A percentile compares a stretch with the other conserved stretches of the same genome.
These are phyloP conservation scores for Orchesellides sinensis DNA, from an alignment of 2,888 invertebrate genomes.

Conservation along the genomic window DNA sequence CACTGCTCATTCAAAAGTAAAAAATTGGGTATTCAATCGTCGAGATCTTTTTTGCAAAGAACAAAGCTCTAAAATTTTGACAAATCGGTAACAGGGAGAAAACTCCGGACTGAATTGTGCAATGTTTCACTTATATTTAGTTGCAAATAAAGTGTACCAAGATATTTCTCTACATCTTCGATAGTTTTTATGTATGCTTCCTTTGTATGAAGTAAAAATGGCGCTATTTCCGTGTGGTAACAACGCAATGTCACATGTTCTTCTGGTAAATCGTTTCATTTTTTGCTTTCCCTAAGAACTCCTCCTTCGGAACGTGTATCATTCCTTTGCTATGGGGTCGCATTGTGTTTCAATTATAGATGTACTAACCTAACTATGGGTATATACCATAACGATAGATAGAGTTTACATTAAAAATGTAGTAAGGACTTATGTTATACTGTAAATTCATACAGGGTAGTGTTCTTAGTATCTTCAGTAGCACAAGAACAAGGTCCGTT, in stretches of 20 bases:
- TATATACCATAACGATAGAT: background rate
- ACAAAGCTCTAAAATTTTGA: background rate
- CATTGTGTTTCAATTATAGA: background rate
- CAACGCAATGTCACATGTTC: background rate
- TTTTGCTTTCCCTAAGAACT: background rate
- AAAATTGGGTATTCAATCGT: background rate
- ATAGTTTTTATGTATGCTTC: background rate
- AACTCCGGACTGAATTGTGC: no score
- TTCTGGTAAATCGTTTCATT: background rate
- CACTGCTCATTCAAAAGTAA: background rate
- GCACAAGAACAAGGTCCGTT: background rate
- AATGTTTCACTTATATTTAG: no score
- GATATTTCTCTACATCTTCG: background rate
- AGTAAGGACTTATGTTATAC: background rate
- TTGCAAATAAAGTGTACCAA: constrained; percentile 13
- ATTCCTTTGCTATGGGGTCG: no score
- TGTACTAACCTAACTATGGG: background rate
- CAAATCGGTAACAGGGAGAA: background rate
- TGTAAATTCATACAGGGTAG: background rate
- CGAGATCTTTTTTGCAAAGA: background rate
- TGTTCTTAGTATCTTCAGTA: background rate
- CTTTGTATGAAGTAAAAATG: background rate
- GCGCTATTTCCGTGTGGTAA: background rate
- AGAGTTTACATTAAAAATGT: background rate
- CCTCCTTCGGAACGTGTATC: no score